Evolutionary conservation across 2,888 invertebrate species (phyloP).

Genomic region (Trilocha varians): DNA sequence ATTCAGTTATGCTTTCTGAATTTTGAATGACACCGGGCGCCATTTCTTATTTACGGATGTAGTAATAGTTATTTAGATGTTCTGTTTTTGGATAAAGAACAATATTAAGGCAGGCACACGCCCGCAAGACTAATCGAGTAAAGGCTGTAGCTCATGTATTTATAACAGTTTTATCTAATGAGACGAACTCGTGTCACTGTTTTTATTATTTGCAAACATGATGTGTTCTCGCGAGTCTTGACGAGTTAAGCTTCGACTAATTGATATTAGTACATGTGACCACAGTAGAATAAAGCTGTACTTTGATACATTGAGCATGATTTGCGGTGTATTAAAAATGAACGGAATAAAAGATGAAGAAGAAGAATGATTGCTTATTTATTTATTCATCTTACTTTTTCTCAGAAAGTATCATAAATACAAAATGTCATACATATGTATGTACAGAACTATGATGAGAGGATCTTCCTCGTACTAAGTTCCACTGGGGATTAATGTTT

Average conservation of each 20-base stretch:
- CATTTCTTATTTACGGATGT: constrained; percentile 27
- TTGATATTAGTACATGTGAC: background rate
- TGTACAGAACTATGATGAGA: too few species aligned
- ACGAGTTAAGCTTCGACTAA: constrained; percentile 4
- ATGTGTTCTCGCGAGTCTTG: constrained; percentile 15
- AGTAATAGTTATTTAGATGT: background rate
- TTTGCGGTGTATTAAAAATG: background rate
- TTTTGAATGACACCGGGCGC: constrained; percentile 52
- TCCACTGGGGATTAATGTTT: too few species aligned
- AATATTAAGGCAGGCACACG: constrained; percentile 27
- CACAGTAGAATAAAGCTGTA: background rate
- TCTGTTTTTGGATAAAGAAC: constrained; percentile 7
- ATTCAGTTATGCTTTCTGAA: constrained; percentile 33
- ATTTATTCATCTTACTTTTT: too few species aligned
- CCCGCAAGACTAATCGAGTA: constrained; percentile 39
- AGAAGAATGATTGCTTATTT: too few species aligned
- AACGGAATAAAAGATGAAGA: too few species aligned
- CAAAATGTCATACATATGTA: too few species aligned
- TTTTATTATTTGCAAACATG: constrained; percentile 30
- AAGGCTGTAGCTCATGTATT: constrained; percentile 41
- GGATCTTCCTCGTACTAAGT: too few species aligned
- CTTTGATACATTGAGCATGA: background rate
- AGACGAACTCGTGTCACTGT: constrained; percentile 21
- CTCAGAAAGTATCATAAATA: too few species aligned
- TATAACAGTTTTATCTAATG: constrained; percentile 54